Conservation (phyloP, 2,888 invertebrate species). For the Digitonthophagus gazella region DNA sequence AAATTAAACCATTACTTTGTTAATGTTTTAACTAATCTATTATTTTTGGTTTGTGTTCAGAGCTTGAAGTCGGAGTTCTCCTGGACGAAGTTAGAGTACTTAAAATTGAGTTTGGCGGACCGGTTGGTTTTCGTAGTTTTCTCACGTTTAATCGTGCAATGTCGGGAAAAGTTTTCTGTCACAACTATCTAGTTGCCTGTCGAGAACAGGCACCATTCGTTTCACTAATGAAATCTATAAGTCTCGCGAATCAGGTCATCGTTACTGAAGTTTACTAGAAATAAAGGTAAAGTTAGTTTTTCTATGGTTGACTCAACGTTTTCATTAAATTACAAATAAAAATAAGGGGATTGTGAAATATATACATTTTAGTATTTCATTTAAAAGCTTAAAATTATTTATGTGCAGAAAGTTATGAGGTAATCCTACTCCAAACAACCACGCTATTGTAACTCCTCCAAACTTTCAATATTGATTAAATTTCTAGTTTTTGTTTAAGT, state of each 20-base stretch:
- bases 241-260: not conserved
- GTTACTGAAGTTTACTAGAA: not conserved
- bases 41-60: not conserved
- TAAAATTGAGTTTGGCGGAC: conserved; percentile 5
- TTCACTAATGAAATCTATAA: not conserved
- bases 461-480: not conserved
- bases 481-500: not conserved
- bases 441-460: not conserved
- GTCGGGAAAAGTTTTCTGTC: conserved; percentile 15
- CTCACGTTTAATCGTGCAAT: conserved; percentile 15
- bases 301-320: not conserved
- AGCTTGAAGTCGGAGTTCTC: not conserved
- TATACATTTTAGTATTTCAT: no score
- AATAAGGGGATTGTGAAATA: no score
- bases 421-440: not conserved
- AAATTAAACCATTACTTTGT: no score
- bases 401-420: not conserved
- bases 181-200: conserved; percentile 8
- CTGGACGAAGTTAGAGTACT: not conserved
- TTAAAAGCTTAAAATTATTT: not conserved
- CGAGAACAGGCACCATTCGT: not conserved
- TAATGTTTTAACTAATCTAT: not conserved
- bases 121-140: conserved; percentile 8
- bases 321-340: not conserved
- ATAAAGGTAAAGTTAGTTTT: not conserved